A percentile compares a stretch with the other conserved stretches of the same genome.
Conservation (phyloP, 2,113 vertebrate species). For the Jacana jacana region DNA sequence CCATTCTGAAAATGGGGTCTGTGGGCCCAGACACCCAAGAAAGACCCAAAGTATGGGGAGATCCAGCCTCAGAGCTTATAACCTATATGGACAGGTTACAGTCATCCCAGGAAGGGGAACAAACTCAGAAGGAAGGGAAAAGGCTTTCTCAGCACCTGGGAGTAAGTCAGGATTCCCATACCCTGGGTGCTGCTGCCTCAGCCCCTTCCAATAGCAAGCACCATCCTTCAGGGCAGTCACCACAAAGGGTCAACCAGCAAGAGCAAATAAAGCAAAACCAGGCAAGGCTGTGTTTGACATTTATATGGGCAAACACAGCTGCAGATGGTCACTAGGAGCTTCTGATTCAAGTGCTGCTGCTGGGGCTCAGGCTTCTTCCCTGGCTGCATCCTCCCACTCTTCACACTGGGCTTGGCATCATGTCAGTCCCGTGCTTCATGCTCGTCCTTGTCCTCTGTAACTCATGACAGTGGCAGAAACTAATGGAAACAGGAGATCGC, state of each 20-base stretch:
- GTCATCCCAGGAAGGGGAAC: fast-evolving
- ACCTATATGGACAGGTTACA: neutral
- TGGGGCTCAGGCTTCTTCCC: neutral
- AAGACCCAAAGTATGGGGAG: neutral
- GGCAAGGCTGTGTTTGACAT: neutral
- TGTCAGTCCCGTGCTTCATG: neutral
- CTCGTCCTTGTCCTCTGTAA: neutral
- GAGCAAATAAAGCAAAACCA: neutral
- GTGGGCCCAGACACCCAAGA: neutral
- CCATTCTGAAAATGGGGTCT: fast-evolving
- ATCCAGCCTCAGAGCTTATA: neutral
- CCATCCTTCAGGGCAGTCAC: neutral
- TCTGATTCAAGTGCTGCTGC: neutral
- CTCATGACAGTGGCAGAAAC: neutral
- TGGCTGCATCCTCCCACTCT: neutral
- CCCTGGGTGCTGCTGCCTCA: neutral
- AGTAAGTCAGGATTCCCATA: neutral
- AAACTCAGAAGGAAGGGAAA: neutral
- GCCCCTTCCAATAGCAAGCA: neutral
- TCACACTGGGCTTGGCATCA: neutral
- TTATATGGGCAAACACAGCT: neutral
- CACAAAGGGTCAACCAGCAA: neutral
- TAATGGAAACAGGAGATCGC: neutral
- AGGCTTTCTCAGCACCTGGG: neutral
- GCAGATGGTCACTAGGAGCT: neutral